Conservation (phyloP, 37 sponge, comb jelly and placozoan genomes). For the Tethya wilhelma region DNA sequence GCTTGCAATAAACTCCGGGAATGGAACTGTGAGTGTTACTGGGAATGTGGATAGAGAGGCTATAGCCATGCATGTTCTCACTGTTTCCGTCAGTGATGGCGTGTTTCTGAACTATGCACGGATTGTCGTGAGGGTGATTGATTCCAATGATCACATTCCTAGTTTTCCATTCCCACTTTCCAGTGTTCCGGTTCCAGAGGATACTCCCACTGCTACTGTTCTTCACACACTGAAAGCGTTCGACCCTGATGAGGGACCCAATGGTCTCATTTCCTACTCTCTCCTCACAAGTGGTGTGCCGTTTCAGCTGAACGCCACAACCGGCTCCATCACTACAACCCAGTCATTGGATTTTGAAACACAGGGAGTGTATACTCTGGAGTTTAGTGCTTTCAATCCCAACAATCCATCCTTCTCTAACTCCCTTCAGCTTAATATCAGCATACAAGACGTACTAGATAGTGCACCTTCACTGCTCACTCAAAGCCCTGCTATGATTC, state of each 20-base stretch:
- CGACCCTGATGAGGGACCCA: constrained; percentile 63
- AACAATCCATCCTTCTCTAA: constrained; percentile 1
- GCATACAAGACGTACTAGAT: constrained; percentile 49
- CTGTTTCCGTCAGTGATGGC: constrained; percentile 46
- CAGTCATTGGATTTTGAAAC: constrained; percentile 55
- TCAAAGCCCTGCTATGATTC: constrained; percentile 9
- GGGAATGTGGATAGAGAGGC: constrained; percentile 43
- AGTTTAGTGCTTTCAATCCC: constrained; percentile 31
- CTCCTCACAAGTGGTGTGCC: constrained; percentile 15
- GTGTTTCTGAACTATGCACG: constrained; percentile 33
- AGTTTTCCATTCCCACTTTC: constrained; percentile 18
- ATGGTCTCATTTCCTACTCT: constrained; percentile 43
- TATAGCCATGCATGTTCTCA: constrained; percentile 36
- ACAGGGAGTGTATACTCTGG: constrained; percentile 19
- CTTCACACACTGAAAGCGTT: constrained; percentile 48
- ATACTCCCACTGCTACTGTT: constrained; percentile 20
- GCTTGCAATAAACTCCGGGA: constrained; percentile 7
- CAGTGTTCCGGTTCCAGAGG: constrained; percentile 48
- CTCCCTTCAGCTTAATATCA: constrained; percentile 7
- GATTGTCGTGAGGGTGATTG: constrained; percentile 59
- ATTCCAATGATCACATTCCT: constrained; percentile 75
- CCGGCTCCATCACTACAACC: constrained; percentile 47
- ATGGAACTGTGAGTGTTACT: background rate
- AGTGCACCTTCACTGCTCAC: constrained; percentile 32
- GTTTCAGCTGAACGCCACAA: constrained; percentile 38